These are phyloP conservation scores for Diogma glabrata DNA, from an alignment of 2,888 invertebrate genomes.

Conservation along the genomic window DNA sequence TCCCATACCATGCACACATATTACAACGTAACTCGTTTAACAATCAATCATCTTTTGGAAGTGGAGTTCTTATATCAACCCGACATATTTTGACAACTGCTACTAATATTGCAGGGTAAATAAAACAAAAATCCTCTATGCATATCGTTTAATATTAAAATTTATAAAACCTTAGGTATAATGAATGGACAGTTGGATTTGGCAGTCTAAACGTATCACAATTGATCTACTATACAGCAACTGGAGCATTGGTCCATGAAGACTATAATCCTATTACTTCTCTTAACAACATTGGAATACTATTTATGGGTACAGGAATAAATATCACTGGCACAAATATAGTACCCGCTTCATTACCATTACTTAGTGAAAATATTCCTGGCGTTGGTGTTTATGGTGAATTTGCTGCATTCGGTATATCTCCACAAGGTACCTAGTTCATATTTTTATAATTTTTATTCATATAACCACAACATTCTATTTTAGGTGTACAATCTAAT, in stretches of 20 bases:
- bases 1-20: slow-evolving; percentile 2
- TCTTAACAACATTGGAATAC: background rate
- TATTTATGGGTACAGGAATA: slow-evolving; percentile 3
- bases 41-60: background rate
- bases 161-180: background rate
- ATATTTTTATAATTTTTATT: no score
- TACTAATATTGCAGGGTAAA: background rate
- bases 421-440: background rate
- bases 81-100: background rate
- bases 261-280: background rate
- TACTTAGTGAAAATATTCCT: background rate
- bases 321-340: background rate
- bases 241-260: background rate
- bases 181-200: background rate
- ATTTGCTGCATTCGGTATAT: background rate
- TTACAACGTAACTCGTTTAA: background rate
- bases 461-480: no score
- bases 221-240: background rate
- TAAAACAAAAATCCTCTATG: background rate
- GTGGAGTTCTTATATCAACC: background rate
- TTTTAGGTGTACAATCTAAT: background rate
- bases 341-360: background rate
- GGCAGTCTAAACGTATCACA: background rate
- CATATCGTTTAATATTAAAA: background rate
- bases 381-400: background rate